A percentile compares a stretch with the other conserved stretches of the same genome.
These are phyloP conservation scores for Sebastolobus alascanus DNA, from an alignment of 2,797 vertebrate genomes.

Conservation along the genomic window DNA sequence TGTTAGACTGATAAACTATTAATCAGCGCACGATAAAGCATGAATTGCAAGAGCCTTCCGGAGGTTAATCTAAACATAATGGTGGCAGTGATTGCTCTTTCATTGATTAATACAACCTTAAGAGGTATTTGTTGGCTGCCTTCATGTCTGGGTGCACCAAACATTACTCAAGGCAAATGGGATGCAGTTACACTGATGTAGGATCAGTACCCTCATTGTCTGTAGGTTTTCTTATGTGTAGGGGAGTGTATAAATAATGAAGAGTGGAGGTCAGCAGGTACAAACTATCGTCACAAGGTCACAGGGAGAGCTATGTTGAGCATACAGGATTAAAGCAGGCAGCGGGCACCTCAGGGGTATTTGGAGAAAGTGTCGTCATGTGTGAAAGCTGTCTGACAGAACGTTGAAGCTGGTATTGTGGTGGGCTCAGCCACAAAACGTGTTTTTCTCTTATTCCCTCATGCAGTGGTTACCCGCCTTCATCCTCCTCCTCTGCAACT, in stretches of 20 bases:
- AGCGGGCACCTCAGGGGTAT: constrained; percentile 35
- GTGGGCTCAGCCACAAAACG: constrained; percentile 48
- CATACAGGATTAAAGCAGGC: constrained; percentile 46
- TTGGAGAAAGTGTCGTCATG: constrained; percentile 33
- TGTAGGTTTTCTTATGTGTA: constrained; percentile 17
- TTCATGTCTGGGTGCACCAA: constrained; percentile 25
- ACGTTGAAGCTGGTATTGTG: constrained; percentile 21
- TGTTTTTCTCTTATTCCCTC: constrained; percentile 37
- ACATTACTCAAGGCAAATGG: constrained; percentile 27
- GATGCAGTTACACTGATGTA: constrained; percentile 28
- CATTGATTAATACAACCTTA: constrained; percentile 38
- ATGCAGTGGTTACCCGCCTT: constrained; percentile 18
- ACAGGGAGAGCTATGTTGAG: constrained; percentile 15
- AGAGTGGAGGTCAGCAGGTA: constrained; percentile 28
- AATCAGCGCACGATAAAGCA: constrained; percentile 1
- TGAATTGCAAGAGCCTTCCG: not conserved
- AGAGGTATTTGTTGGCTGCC: constrained; percentile 36
- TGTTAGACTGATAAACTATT: constrained; percentile 17
- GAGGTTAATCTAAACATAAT: constrained; percentile 32
- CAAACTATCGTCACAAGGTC: constrained; percentile 37
- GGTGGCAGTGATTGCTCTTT: constrained; percentile 18
- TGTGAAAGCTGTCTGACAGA: constrained; percentile 56
- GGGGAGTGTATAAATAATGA: constrained; percentile 13
- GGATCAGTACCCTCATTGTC: not conserved
- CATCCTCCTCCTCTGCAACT: constrained; percentile 24